Conservation (phyloP, 1,140 invertebrate species). For the Homarus americanus region DNA sequence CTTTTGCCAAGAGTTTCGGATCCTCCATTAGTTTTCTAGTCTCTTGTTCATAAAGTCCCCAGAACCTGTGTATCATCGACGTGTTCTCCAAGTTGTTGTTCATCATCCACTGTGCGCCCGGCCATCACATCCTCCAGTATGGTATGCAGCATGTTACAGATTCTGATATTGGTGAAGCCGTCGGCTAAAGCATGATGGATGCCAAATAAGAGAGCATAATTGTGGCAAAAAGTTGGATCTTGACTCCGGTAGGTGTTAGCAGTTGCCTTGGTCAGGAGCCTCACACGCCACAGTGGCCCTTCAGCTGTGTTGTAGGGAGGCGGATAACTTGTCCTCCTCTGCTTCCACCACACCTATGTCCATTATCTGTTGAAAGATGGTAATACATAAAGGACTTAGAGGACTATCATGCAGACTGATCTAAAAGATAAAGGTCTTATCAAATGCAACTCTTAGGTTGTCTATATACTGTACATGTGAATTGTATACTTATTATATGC, state of each 20-base stretch:
- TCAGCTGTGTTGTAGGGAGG: constrained; percentile 30
- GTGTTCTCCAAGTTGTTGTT: constrained; percentile 31
- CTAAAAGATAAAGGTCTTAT: too few relatives aligned
- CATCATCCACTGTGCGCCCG: constrained; percentile 31
- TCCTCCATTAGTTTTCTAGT: constrained; percentile 10
- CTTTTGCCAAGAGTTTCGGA: constrained; percentile 1
- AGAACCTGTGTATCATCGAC: not conserved
- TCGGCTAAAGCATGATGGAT: constrained; percentile 44
- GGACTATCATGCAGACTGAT: too few relatives aligned
- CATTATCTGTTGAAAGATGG: constrained; percentile 16
- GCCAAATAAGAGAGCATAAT: constrained; percentile 23
- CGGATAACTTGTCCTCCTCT: not conserved
- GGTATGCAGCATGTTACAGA: constrained; percentile 29
- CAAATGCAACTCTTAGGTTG: too few relatives aligned
- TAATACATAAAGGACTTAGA: too few relatives aligned
- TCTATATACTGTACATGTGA: too few relatives aligned
- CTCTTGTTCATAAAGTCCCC: constrained; percentile 27
- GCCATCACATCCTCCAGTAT: constrained; percentile 41
- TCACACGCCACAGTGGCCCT: constrained; percentile 45
- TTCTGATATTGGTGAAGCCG: constrained; percentile 41
- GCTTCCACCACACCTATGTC: not conserved
- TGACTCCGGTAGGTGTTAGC: not conserved
- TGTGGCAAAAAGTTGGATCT: not conserved
- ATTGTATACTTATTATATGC: too few relatives aligned
- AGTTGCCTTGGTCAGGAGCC: not conserved